These are phyloP conservation scores for Pterois miles DNA, from an alignment of 2,797 vertebrate genomes.

Conservation along the genomic window DNA sequence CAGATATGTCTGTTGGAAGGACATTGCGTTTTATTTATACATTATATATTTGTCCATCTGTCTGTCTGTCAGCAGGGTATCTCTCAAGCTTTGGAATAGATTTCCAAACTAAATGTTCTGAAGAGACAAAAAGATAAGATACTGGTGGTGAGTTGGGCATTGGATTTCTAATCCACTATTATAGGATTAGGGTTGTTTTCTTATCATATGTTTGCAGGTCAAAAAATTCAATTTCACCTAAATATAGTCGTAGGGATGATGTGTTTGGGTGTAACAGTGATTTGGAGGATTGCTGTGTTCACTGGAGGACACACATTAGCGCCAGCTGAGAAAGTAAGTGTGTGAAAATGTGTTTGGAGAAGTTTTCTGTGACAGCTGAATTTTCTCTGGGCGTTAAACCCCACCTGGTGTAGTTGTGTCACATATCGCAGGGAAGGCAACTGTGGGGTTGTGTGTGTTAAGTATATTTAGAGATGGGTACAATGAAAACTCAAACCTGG, in stretches of 20 bases:
- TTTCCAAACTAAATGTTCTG: not conserved
- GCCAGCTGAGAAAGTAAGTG: not conserved
- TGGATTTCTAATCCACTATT: not conserved
- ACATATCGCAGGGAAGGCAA: not conserved
- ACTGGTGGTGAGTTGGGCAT: not conserved
- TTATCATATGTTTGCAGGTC: not conserved
- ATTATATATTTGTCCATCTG: not conserved
- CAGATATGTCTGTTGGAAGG: too few relatives aligned
- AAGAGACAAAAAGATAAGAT: not conserved
- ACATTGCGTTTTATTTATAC: too few relatives aligned
- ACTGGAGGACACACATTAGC: not conserved
- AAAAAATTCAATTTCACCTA: not conserved
- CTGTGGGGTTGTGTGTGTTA: not conserved
- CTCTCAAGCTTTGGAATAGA: not conserved
- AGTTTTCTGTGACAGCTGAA: not conserved
- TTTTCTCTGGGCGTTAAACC: not conserved
- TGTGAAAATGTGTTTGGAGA: not conserved
- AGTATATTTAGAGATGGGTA: not conserved
- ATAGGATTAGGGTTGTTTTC: not conserved
- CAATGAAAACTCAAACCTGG: slow-evolving; percentile 84
- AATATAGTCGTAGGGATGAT: not conserved
- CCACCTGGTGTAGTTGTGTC: not conserved
- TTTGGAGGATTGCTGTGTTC: not conserved
- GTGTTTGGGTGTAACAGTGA: not conserved
- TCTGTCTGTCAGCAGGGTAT: not conserved